Base-by-base conservation (phyloP, 2,797 vertebrate species). In the Hafferia zeledoni region DNA sequence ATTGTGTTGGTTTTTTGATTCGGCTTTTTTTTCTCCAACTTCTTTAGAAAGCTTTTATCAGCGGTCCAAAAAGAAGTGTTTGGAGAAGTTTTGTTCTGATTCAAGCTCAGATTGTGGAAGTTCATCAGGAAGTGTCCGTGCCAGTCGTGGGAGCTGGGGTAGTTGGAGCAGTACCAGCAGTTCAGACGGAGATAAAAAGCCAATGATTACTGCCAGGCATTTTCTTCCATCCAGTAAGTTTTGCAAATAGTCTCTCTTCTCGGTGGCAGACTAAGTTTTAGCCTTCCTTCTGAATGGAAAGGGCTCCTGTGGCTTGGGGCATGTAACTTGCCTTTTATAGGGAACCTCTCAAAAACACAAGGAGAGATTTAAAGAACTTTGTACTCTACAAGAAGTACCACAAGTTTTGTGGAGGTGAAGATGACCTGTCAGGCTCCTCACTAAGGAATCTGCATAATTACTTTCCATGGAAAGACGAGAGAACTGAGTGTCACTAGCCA, bases 101-200 rank as follows among this genome's bases (percentile, higher is more conserved):
- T 99, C 99, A 2, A 99, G 99, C 88, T 99, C 99, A 0, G 99
- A 99, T 95, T 99, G 99, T 0, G 98, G 99, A 95, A 99, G 99
- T 96, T 99, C 99, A 1, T 99, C 99, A 0, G 99, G 99, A 72
- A 99, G 99, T 0, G 99, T 99, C 88, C 98, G 99, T 55, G 99
- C 99, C 95, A 99, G 99, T 98, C 98, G 99, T 41, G 99, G 99
- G 39, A 99, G 99, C 97, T 99, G 99, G 99, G 99, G 99, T 57
- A 99, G 99, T 98, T 99, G 99, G 99, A 99, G 99, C 97, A 99
- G 99, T 63, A 98, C 99, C 70, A 99, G 99, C 97, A 99, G 99
- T 96, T 98, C 99, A 0, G 99, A 99, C 2, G 99, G 99, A 49
- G 99, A 99, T 92, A 98, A 98, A 96, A 99, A 99, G 85, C 97